A percentile compares a stretch with the other conserved stretches of the same genome.
Evolutionary conservation across 2,797 vertebrate genomes (phyloP).

Genomic region (Argya squamiceps): DNA sequence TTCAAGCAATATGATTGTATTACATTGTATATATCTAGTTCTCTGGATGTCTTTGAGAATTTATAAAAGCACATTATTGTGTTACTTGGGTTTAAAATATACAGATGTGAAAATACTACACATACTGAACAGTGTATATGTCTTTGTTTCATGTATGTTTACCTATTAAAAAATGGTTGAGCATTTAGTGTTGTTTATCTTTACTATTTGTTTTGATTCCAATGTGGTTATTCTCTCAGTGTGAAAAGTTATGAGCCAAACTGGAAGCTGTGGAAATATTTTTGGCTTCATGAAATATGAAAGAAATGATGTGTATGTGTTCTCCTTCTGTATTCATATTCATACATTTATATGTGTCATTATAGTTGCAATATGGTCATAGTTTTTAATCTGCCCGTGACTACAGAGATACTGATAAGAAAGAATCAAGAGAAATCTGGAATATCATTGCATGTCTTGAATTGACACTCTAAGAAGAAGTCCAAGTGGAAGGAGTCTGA

Average conservation of each 20-base stretch:
- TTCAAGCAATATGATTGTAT: background rate
- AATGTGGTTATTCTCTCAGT: background rate
- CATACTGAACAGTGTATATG: background rate
- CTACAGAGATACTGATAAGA: background rate
- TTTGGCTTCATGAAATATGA: background rate
- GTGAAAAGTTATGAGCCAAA: background rate
- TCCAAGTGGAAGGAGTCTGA: background rate
- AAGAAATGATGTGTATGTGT: background rate
- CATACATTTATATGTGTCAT: background rate
- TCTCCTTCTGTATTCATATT: background rate
- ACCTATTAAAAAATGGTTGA: background rate
- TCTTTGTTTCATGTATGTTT: background rate
- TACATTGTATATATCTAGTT: background rate
- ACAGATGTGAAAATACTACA: background rate
- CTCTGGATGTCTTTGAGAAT: background rate
- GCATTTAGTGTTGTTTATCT: background rate
- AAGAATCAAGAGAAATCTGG: background rate
- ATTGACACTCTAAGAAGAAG: background rate
- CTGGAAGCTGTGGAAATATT: background rate
- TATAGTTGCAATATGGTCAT: background rate
- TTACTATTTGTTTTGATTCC: background rate
- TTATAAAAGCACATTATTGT: background rate
- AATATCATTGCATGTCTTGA: background rate
- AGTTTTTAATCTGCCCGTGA: background rate
- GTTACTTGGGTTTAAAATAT: background rate